phyloP scores from a whole-genome alignment of 2,888 invertebrate species.

The Lydus trimaculatus region DNA sequence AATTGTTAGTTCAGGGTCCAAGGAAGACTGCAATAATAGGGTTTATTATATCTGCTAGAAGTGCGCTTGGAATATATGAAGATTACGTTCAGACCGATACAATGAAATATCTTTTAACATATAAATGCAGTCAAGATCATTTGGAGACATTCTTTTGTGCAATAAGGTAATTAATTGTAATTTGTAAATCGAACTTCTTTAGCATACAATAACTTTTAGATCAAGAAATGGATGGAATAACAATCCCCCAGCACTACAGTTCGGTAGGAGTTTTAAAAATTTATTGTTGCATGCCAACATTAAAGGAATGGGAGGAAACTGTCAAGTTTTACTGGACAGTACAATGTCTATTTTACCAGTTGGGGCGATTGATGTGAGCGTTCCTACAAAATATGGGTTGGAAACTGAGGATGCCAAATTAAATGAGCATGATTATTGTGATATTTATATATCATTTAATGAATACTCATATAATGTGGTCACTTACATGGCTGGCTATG shows the following conservation, averaged over 20 bases:
- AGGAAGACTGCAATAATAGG: too few species aligned
- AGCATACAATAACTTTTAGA: conserved; percentile 10
- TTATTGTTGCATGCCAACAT: conserved; percentile 30
- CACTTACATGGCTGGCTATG: background rate
- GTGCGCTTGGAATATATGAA: conserved; percentile 10
- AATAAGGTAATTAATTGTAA: too few species aligned
- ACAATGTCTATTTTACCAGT: background rate
- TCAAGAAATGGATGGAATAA: conserved; percentile 35
- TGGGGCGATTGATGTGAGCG: background rate
- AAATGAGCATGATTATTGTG: background rate
- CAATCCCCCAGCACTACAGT: conserved; percentile 36
- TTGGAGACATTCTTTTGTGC: conserved; percentile 19
- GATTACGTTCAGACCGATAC: background rate
- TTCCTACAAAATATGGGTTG: background rate
- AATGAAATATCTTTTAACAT: conserved; percentile 25
- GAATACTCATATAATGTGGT: background rate
- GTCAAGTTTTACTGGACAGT: background rate
- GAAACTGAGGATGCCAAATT: background rate
- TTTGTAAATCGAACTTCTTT: too few species aligned
- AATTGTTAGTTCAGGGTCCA: background rate
- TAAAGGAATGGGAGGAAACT: background rate
- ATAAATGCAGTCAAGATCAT: conserved; percentile 38
- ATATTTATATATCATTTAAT: background rate
- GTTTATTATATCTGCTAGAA: conserved; percentile 11
- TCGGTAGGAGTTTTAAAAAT: conserved; percentile 35